phyloP scores from a whole-genome alignment of 2,888 invertebrate genomes.

The Hypolimnas misippus region DNA sequence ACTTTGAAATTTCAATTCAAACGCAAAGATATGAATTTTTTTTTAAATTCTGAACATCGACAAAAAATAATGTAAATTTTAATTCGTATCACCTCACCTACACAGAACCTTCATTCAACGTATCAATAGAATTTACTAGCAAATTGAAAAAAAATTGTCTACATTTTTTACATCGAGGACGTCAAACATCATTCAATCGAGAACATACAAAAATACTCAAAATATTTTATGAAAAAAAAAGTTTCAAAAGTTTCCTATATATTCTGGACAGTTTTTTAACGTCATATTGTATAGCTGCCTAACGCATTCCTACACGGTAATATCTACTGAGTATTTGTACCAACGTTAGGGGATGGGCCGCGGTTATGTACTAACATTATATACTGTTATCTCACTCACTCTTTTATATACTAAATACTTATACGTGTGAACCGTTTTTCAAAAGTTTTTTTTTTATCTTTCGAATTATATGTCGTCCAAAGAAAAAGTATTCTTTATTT shows the following conservation, averaged over 20 bases:
- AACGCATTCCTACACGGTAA: constrained; percentile 60
- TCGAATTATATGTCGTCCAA: background rate
- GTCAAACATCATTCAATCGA: background rate
- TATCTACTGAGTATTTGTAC: constrained; percentile 81
- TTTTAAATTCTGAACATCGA: too few relatives aligned
- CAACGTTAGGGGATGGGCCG: constrained; percentile 67
- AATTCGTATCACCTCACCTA: constrained; percentile 7
- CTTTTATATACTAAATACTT: constrained; percentile 55
- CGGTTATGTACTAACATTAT: constrained; percentile 55
- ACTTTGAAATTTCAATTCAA: background rate
- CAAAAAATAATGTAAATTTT: too few relatives aligned
- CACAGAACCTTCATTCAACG: background rate
- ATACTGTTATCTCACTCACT: constrained; percentile 71
- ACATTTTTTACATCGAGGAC: constrained; percentile 3
- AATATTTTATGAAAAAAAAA: background rate
- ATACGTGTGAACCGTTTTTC: constrained; percentile 55
- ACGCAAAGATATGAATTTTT: too few relatives aligned
- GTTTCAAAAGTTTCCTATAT: background rate
- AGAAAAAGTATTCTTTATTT: background rate
- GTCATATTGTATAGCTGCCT: constrained; percentile 21
- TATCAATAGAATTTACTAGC: constrained; percentile 5
- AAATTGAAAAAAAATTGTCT: constrained; percentile 8
- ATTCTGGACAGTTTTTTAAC: constrained; percentile 4
- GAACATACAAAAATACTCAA: background rate
- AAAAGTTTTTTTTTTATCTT: background rate